Base-by-base conservation (phyloP, 2,888 invertebrate genomes). In the Perdita meconis region DNA sequence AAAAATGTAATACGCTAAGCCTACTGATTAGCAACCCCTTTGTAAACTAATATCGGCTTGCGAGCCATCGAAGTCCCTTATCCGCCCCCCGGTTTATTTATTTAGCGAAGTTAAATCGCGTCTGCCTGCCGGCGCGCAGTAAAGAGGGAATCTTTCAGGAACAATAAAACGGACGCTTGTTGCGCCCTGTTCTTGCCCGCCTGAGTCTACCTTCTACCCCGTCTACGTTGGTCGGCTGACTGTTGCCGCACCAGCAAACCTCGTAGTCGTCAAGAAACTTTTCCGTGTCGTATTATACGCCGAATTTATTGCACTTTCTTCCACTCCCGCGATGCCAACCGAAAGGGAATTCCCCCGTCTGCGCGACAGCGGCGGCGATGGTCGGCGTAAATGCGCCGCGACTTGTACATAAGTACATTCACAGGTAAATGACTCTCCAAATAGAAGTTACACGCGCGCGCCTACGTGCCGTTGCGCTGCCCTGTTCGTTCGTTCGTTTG, bases 241-340 rank as follows among this genome's bases (percentile, higher is more conserved):
- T 44, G 60, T 19, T 22, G 63, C 61, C 47, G 66, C 59, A 66
- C 44, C 71, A 56, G 67, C 47, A 47, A n/a, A 47, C 47, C 60
- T 56, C 73, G 60, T 50, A 16, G 55, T 36, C 53, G 59, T 30
- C 66, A 63, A 42, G 71, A 40, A 82, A 87, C 78, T 86, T 86
- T 82, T 83, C 78, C 75, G 67, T 74, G 78, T 70, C 63, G 74
- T 77, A 84, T 86, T 86, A 86, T 83, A 78, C 78, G 78, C 67
- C 82, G 81, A 86, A 88, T 89, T 89, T 88, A 88, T 88, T 81
- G 82, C 86, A 88, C 88, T 89, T 89, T 89, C 89, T 88, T 89
- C 86, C 80, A 83, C 82, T 85, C n/a, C n/a, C 80, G 77, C 79
- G 85, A 86, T 87, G 88, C 86, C 87, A 87, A 89, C 79, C 73